Evolutionary conservation across 2,888 invertebrate genomes (phyloP).

Genomic region (Serrognathus titanus): DNA sequence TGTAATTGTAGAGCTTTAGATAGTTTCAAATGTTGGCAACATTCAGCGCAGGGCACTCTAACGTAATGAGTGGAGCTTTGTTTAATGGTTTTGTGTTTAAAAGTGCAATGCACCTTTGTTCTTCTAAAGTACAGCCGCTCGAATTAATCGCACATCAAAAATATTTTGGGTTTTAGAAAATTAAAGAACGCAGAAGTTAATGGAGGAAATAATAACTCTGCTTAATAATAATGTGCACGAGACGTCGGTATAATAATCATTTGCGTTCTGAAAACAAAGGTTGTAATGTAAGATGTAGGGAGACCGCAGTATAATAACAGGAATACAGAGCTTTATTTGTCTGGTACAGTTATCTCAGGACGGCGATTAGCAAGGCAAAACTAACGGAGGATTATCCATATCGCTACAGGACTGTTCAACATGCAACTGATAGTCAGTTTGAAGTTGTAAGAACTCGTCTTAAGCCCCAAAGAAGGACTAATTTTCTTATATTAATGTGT

Average conservation of each 20-base stretch:
- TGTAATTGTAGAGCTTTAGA: slow-evolving; percentile 20
- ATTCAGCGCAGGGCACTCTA: neutral
- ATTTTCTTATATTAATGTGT: slow-evolving; percentile 18
- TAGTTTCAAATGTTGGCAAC: slow-evolving; percentile 10
- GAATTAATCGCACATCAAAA: no score
- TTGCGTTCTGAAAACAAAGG: slow-evolving; percentile 13
- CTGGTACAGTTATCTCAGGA: slow-evolving; percentile 28
- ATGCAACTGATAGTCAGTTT: slow-evolving; percentile 16
- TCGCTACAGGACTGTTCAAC: slow-evolving; percentile 14
- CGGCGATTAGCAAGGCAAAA: slow-evolving; percentile 30
- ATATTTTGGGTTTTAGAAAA: no score
- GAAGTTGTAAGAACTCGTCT: slow-evolving; percentile 13
- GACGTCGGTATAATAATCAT: slow-evolving; percentile 6
- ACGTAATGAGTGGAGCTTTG: neutral
- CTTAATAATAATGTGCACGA: neutral
- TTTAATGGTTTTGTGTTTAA: no score
- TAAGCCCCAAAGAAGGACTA: slow-evolving; percentile 18
- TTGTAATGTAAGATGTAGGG: slow-evolving; percentile 13
- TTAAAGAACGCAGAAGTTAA: no score
- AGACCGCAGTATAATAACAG: slow-evolving; percentile 24
- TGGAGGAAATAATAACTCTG: neutral
- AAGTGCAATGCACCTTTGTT: no score
- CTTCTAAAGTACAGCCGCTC: no score
- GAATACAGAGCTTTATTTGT: slow-evolving; percentile 28
- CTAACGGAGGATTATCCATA: slow-evolving; percentile 28